A percentile compares a stretch with the other conserved stretches of the same genome.
Conservation (phyloP, 2,797 vertebrate species). For the Chaunax sp. region DNA sequence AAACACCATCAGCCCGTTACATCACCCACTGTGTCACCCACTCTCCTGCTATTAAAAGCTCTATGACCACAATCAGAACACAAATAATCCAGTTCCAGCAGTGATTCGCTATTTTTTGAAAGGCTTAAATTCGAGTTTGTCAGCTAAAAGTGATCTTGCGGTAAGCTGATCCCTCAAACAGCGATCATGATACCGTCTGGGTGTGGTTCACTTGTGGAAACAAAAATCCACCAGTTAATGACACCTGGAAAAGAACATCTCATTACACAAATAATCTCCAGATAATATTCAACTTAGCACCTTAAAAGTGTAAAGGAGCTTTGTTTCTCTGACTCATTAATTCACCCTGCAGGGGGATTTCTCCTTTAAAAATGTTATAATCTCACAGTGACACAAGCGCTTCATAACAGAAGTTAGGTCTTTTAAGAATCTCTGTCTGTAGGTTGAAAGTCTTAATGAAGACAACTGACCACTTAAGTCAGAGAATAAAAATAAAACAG, state of each 20-base stretch:
- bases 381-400: neutral
- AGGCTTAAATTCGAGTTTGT: constrained; percentile 68
- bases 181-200: constrained; percentile 64
- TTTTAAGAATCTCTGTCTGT: no score
- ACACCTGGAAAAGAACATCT: constrained; percentile 42
- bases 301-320: constrained; percentile 25
- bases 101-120: constrained; percentile 51
- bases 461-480: no score
- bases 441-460: no score
- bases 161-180: constrained; percentile 74
- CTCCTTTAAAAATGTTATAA: constrained; percentile 3
- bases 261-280: constrained; percentile 39
- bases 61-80: constrained; percentile 23
- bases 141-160: constrained; percentile 51
- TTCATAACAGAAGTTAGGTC: no score
- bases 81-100: constrained; percentile 36
- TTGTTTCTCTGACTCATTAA: constrained; percentile 15
- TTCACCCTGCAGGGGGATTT: constrained; percentile 15
- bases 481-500: no score
- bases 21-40: constrained; percentile 9
- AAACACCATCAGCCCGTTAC: neutral
- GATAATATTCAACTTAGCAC: constrained; percentile 22
- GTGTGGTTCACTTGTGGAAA: constrained; percentile 18
- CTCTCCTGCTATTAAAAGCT: neutral
- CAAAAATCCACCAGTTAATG: constrained; percentile 2